phyloP scores from a whole-genome alignment of 2,113 vertebrate genomes.

The Chionodraco myersi region DNA sequence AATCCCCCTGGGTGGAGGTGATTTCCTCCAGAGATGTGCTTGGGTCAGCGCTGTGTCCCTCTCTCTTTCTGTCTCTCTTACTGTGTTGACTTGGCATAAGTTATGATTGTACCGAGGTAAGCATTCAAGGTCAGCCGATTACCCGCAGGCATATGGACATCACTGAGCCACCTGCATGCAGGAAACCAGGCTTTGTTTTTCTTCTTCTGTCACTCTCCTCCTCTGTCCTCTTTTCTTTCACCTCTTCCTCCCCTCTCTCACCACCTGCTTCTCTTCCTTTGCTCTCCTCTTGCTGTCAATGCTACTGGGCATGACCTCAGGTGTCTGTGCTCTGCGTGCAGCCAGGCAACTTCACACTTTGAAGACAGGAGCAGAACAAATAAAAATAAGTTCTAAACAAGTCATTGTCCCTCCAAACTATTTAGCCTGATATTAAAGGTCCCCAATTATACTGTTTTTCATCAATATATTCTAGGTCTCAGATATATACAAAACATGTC shows the following conservation, averaged over 20 bases:
- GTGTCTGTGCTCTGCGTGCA: conserved; percentile 9
- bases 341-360: conserved; percentile 14
- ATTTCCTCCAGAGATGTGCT: conserved; percentile 75
- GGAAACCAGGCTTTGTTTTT: conserved; percentile 24
- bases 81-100: conserved; percentile 64
- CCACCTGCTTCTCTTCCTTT: conserved; percentile 40
- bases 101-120: conserved; percentile 65
- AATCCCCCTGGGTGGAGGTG: conserved; percentile 47
- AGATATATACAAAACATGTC: too few relatives aligned
- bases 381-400: background rate
- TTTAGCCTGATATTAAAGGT: background rate
- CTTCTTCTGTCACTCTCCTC: background rate
- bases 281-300: conserved; percentile 28
- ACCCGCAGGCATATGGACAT: conserved; percentile 50
- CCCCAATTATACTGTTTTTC: too few relatives aligned
- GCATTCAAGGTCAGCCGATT: conserved; percentile 72
- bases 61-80: conserved; percentile 36
- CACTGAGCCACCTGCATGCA: conserved; percentile 32
- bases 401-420: background rate
- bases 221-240: conserved; percentile 11
- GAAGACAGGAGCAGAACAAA: conserved; percentile 7
- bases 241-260: background rate
- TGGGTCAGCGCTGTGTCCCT: conserved; percentile 73
- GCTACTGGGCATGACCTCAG: conserved; percentile 28
- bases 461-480: too few relatives aligned